Evolutionary conservation across 1,140 invertebrate species (phyloP).

Genomic region (Solen grandis): DNA sequence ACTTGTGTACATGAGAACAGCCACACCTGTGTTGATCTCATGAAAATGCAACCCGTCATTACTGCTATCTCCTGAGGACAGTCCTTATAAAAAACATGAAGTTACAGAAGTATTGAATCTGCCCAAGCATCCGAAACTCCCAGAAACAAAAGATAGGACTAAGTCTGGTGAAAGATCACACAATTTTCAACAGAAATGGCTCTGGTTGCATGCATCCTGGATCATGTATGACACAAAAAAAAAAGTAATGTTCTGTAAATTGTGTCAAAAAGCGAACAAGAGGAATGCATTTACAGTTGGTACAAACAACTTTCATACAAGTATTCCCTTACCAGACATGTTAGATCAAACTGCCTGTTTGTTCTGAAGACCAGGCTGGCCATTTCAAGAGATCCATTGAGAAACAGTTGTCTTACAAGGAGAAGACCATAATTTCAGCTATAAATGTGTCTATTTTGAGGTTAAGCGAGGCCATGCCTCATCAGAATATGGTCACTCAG

Average conservation of each 20-base stretch:
- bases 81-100: too few relatives aligned
- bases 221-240: background rate
- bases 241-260: background rate
- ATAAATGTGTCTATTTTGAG: background rate
- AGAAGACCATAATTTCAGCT: too few relatives aligned
- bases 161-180: background rate
- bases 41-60: too few relatives aligned
- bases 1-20: too few relatives aligned
- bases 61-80: too few relatives aligned
- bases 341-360: too few relatives aligned
- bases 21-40: too few relatives aligned
- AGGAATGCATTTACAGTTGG: background rate
- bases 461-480: background rate
- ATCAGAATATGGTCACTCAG: background rate
- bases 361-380: background rate
- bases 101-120: too few relatives aligned
- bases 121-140: too few relatives aligned
- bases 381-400: too few relatives aligned
- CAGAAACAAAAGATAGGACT: background rate
- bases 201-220: background rate
- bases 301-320: background rate
- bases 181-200: background rate
- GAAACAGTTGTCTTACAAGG: too few relatives aligned
- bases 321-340: too few relatives aligned
- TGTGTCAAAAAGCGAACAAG: background rate